Percentiles rank a stretch among this genome's conserved stretches.
Conservation (phyloP, 1,140 invertebrate genomes). For the Cylas formicarius region DNA sequence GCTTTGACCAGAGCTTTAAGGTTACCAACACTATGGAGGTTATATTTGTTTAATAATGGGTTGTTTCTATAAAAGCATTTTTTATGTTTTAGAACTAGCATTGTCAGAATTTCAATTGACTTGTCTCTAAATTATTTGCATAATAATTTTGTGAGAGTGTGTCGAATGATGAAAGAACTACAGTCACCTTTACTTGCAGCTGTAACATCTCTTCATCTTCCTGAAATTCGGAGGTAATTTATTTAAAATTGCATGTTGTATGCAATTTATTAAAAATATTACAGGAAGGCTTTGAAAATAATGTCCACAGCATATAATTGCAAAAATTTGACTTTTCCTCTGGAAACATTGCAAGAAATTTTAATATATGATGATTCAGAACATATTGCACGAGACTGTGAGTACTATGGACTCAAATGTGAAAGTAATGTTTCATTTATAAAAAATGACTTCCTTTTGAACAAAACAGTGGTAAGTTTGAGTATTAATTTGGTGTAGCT, state of each 20-base stretch:
- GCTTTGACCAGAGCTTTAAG: slow-evolving; percentile 46
- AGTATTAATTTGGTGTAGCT: background rate
- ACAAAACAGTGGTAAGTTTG: slow-evolving; percentile 15
- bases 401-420: slow-evolving; percentile 22
- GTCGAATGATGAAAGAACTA: slow-evolving; percentile 41
- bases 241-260: background rate
- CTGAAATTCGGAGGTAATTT: slow-evolving; percentile 45
- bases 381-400: slow-evolving; percentile 26
- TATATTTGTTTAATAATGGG: slow-evolving; percentile 8
- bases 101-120: slow-evolving; percentile 20
- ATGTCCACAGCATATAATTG: slow-evolving; percentile 51
- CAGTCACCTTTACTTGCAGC: slow-evolving; percentile 46
- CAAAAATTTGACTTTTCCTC: slow-evolving; percentile 46
- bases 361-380: slow-evolving; percentile 33
- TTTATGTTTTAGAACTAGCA: slow-evolving; percentile 25
- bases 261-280: slow-evolving; percentile 15
- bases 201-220: slow-evolving; percentile 44
- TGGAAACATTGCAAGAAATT: slow-evolving; percentile 33
- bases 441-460: slow-evolving; percentile 17
- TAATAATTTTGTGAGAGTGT: slow-evolving; percentile 48
- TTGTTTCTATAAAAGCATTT: slow-evolving; percentile 5
- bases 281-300: slow-evolving; percentile 46
- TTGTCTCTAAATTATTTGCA: slow-evolving; percentile 47
- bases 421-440: slow-evolving; percentile 18
- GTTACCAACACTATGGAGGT: slow-evolving; percentile 38